A percentile compares a stretch with the other conserved stretches of the same genome.
Evolutionary conservation across 2,888 invertebrate genomes (phyloP).

Genomic region (Cataglyphis altisquamis): DNA sequence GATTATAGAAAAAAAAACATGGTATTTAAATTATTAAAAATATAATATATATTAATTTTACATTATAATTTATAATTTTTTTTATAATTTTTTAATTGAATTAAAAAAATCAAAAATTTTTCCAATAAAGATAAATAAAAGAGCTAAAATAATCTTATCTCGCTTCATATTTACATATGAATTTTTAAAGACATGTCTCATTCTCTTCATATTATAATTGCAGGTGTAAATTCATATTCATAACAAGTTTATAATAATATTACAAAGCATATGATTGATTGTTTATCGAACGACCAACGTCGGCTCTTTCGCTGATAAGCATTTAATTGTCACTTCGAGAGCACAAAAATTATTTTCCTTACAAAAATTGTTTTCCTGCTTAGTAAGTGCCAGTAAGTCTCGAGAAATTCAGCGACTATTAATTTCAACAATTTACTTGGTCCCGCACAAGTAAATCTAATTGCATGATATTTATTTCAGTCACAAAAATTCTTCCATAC

Average conservation of each 20-base stretch:
- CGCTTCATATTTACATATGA: neutral
- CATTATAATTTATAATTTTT: no score
- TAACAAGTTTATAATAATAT: neutral
- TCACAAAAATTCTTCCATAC: neutral
- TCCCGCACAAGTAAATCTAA: neutral
- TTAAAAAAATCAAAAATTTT: neutral
- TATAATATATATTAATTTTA: neutral
- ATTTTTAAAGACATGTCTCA: neutral
- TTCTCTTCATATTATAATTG: neutral
- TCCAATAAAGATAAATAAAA: neutral
- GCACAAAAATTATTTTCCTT: neutral
- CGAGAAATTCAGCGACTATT: constrained; percentile 14
- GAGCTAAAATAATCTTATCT: neutral
- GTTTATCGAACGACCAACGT: neutral
- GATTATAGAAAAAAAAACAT: neutral
- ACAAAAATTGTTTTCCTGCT: neutral
- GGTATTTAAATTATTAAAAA: neutral
- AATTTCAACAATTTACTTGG: constrained; percentile 13
- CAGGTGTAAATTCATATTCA: neutral
- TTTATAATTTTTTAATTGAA: neutral
- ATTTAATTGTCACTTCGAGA: neutral
- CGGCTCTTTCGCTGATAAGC: neutral
- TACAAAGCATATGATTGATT: neutral
- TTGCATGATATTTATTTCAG: constrained; percentile 11
- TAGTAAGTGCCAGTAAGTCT: constrained; percentile 30